phyloP scores from a whole-genome alignment of 2,888 invertebrate genomes.

The Melieria crassipennis region DNA sequence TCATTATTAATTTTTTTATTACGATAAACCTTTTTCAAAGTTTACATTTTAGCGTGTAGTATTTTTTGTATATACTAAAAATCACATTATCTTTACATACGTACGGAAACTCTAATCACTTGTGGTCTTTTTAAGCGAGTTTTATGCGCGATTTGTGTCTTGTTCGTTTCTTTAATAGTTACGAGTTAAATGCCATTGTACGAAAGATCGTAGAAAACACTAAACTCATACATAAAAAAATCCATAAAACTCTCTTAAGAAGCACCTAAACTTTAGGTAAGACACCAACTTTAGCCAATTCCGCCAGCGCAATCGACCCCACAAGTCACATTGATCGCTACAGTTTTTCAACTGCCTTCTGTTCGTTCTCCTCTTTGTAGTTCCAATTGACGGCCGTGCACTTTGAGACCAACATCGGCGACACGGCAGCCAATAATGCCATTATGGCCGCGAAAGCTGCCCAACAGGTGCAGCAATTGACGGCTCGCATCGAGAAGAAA shows the following conservation, averaged over 20 bases:
- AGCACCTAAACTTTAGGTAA: conserved; percentile 13
- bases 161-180: neutral
- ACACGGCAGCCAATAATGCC: conserved; percentile 42
- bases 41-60: no score
- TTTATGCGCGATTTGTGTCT: conserved; percentile 8
- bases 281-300: neutral
- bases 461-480: conserved; percentile 12
- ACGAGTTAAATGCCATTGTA: no score
- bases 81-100: neutral
- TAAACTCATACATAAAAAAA: neutral
- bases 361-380: conserved; percentile 43
- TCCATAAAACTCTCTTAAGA: conserved; percentile 28
- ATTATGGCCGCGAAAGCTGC: conserved; percentile 28
- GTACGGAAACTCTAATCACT: neutral
- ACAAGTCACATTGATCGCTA: neutral
- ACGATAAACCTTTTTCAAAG: no score
- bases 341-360: neutral
- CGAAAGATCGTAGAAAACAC: neutral
- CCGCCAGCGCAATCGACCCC: no score
- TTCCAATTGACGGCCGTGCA: conserved; percentile 48
- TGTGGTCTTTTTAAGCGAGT: conserved; percentile 20
- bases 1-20: no score
- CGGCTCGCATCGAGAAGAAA: conserved; percentile 32
- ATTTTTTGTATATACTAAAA: no score
- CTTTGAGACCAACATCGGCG: conserved; percentile 58